Evolutionary conservation across 1,140 invertebrate species (phyloP).

Genomic region (Thalassaphorura encarpata): DNA sequence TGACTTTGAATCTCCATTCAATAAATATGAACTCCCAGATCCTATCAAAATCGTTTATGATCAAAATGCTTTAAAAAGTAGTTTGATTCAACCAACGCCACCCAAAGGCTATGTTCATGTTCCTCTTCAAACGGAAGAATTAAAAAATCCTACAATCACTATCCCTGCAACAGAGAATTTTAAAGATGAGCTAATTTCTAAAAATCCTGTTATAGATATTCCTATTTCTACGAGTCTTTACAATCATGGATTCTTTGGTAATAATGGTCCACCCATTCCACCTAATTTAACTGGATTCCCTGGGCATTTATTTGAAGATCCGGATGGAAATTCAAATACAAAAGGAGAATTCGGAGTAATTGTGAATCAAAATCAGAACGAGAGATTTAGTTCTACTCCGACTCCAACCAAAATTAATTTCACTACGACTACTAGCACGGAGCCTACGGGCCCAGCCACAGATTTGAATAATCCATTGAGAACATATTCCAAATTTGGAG

Average conservation of each 20-base stretch:
- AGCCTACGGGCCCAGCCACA: too few species aligned
- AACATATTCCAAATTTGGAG: constrained; percentile 29
- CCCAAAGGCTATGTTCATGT: neutral
- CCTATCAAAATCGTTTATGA: constrained; percentile 8
- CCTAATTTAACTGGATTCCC: constrained; percentile 1
- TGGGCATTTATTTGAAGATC: constrained; percentile 21
- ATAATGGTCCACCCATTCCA: constrained; percentile 2
- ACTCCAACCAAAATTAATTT: too few species aligned
- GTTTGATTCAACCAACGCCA: constrained; percentile 14
- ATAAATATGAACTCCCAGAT: neutral
- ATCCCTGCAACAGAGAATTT: neutral
- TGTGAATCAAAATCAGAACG: too few species aligned
- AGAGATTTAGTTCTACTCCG: too few species aligned
- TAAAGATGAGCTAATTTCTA: constrained; percentile 12
- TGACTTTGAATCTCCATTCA: neutral
- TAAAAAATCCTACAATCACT: too few species aligned
- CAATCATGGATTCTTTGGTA: constrained; percentile 22
- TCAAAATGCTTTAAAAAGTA: constrained; percentile 8
- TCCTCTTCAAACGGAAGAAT: neutral
- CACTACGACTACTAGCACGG: too few species aligned
- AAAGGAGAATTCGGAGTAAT: too few species aligned
- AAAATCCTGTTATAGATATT: constrained; percentile 23
- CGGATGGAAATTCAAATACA: neutral
- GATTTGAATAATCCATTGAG: constrained; percentile 10
- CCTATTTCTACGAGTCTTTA: constrained; percentile 27